These are phyloP conservation scores for Caenorhabditis angaria DNA, from an alignment of 2,888 invertebrate species.

Conservation along the genomic window DNA sequence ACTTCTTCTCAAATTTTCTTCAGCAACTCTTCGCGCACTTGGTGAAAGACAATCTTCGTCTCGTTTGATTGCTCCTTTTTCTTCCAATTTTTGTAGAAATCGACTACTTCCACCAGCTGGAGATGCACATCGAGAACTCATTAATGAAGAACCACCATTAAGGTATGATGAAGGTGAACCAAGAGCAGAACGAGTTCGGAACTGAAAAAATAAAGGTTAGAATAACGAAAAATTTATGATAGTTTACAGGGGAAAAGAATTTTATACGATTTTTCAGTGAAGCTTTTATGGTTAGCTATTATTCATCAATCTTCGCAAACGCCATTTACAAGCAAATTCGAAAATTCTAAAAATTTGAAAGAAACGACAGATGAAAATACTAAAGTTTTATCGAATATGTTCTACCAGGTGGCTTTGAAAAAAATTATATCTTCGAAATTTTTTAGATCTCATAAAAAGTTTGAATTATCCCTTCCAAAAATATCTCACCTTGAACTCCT, in stretches of 20 bases:
- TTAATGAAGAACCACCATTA: conserved; percentile 14
- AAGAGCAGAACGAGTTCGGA: conserved; percentile 29
- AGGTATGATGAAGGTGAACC: conserved; percentile 26
- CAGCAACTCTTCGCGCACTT: conserved; percentile 26
- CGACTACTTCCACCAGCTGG: conserved; percentile 15
- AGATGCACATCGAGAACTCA: not conserved
- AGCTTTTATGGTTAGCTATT: no score
- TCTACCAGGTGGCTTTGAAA: not conserved
- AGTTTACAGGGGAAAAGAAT: no score
- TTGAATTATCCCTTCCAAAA: no score
- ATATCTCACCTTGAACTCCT: conserved; percentile 7
- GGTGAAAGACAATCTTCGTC: conserved; percentile 22
- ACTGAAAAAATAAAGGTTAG: conserved; percentile 16
- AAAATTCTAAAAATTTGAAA: no score
- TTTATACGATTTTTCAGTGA: no score
- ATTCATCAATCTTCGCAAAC: no score
- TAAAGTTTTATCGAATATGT: no score
- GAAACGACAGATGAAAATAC: no score
- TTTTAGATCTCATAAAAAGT: no score
- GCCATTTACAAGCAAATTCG: no score
- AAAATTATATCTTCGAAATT: conserved; percentile 5
- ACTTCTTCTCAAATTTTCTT: conserved; percentile 27
- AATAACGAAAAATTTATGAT: no score
- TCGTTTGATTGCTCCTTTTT: conserved; percentile 20
- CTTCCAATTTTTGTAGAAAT: conserved; percentile 34